Conservation (phyloP, 2,888 invertebrate genomes). For the Deilephila porcellus region DNA sequence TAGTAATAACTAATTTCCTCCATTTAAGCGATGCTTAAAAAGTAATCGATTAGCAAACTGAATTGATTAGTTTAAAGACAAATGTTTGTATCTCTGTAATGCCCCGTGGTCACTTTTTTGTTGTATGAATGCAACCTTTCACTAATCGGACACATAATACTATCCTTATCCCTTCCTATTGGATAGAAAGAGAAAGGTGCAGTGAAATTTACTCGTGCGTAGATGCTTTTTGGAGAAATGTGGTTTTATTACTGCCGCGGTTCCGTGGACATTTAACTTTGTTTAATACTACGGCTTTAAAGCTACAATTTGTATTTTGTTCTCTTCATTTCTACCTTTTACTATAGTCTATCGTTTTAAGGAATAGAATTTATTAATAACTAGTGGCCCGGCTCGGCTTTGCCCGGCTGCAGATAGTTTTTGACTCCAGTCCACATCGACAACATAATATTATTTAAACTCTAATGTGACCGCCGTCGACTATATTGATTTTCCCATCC, state of each 20-base stretch:
- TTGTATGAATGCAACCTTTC: slow-evolving; percentile 30
- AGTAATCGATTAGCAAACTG: not conserved
- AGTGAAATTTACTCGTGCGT: slow-evolving; percentile 31
- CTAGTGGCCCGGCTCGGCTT: too few species aligned
- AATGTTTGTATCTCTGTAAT: not conserved
- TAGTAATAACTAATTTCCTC: too few species aligned
- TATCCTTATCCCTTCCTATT: slow-evolving; percentile 12
- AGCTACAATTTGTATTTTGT: not conserved
- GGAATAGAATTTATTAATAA: too few species aligned
- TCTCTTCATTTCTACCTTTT: too few species aligned
- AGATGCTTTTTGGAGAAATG: slow-evolving; percentile 32
- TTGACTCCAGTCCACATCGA: too few species aligned
- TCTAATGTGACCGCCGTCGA: too few species aligned
- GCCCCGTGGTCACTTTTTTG: not conserved
- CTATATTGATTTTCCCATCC: too few species aligned
- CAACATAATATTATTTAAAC: too few species aligned
- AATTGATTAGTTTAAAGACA: not conserved
- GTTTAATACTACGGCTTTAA: not conserved
- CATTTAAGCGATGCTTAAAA: too few species aligned
- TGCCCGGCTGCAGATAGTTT: too few species aligned
- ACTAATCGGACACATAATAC: slow-evolving; percentile 23
- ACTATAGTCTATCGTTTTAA: too few species aligned
- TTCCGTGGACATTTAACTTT: slow-evolving; percentile 8
- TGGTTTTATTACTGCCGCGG: slow-evolving; percentile 18
- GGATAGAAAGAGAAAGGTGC: slow-evolving; percentile 31